Evolutionary conservation across 2,113 vertebrate species (phyloP).

Genomic region (Paramormyrops kingsleyae): DNA sequence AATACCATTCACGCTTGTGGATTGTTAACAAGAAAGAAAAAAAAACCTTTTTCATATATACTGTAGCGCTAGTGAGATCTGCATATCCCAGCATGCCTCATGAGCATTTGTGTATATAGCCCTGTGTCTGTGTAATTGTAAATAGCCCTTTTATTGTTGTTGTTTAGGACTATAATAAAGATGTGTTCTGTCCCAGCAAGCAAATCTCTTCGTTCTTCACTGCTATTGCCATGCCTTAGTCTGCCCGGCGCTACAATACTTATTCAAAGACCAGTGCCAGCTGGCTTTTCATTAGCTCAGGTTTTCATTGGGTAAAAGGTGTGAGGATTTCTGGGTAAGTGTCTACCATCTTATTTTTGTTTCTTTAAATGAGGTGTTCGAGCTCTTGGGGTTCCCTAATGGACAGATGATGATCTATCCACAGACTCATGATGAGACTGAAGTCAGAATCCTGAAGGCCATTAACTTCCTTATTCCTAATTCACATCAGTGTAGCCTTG

Average conservation of each 20-base stretch:
- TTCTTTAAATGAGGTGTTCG: not conserved
- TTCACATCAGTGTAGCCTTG: not conserved
- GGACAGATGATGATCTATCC: not conserved
- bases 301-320: not conserved
- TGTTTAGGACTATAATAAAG: too few species aligned
- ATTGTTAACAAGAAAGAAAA: not conserved
- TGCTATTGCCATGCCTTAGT: too few species aligned
- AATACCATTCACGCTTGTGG: not conserved
- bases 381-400: not conserved
- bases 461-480: not conserved
- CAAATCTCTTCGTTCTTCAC: too few species aligned
- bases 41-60: too few species aligned
- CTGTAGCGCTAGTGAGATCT: too few species aligned
- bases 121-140: too few species aligned
- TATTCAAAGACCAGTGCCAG: not conserved
- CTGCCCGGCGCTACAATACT: not conserved
- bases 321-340: not conserved
- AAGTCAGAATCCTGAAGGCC: not conserved
- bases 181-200: too few species aligned
- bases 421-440: not conserved
- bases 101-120: too few species aligned
- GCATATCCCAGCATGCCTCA: too few species aligned
- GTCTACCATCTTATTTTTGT: not conserved
- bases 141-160: too few species aligned
- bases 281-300: not conserved